Conservation (phyloP, 2,888 invertebrate species). For the Tetranychus truncatus region DNA sequence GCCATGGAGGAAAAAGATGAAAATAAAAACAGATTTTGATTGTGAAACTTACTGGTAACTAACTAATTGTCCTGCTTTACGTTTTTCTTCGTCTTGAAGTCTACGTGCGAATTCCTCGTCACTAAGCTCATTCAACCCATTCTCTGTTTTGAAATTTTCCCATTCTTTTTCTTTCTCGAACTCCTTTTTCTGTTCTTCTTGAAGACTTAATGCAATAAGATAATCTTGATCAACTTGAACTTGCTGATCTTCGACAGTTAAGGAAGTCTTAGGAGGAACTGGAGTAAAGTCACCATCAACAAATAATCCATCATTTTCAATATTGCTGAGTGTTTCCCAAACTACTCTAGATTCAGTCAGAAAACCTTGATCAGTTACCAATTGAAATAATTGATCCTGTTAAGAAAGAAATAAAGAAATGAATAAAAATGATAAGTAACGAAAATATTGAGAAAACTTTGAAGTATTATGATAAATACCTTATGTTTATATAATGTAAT, state of each 20-base stretch:
- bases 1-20: background rate
- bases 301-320: slow-evolving; percentile 40
- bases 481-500: slow-evolving; percentile 38
- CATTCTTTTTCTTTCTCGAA: slow-evolving; percentile 27
- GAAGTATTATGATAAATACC: slow-evolving; percentile 31
- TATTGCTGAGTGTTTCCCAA: slow-evolving; percentile 41
- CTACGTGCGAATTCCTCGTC: slow-evolving; percentile 36
- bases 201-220: slow-evolving; percentile 36
- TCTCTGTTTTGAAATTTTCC: slow-evolving; percentile 28
- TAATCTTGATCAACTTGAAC: slow-evolving; percentile 38
- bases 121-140: slow-evolving; percentile 18
- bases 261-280: slow-evolving; percentile 29
- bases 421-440: slow-evolving; percentile 4
- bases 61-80: background rate
- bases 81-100: slow-evolving; percentile 36
- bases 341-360: slow-evolving; percentile 38
- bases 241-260: slow-evolving; percentile 22
- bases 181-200: slow-evolving; percentile 33
- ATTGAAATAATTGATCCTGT: slow-evolving; percentile 37
- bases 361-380: slow-evolving; percentile 42
- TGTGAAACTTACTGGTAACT: slow-evolving; percentile 2
- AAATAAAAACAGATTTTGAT: background rate
- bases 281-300: slow-evolving; percentile 38
- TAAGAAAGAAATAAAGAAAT: slow-evolving; percentile 22
- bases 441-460: slow-evolving; percentile 14